Evolutionary conservation across 2,888 invertebrate species (phyloP).

Genomic region (Magallana nippona): DNA sequence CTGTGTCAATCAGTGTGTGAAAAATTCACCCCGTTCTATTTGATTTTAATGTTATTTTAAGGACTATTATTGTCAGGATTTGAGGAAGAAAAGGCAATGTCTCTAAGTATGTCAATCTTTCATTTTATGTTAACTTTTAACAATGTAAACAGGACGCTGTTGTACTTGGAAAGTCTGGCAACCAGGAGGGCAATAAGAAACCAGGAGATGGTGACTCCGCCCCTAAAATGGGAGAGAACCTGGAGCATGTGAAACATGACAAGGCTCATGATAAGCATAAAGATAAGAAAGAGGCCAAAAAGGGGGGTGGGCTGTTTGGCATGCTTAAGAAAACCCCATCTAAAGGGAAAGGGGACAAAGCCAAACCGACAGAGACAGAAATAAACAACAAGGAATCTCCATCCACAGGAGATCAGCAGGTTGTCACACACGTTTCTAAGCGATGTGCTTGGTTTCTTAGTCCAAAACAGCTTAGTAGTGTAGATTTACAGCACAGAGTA

Average conservation of each 20-base stretch:
- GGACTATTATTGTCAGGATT: not conserved
- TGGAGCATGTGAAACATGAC: slow-evolving; percentile 36
- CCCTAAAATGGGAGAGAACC: not conserved
- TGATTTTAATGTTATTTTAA: not conserved
- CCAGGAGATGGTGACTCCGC: not conserved
- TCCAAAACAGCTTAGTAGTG: not conserved
- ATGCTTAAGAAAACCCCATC: slow-evolving; percentile 42
- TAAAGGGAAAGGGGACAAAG: slow-evolving; percentile 42
- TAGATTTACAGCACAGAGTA: slow-evolving; percentile 12
- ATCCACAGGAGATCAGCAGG: not conserved
- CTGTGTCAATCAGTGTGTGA: not conserved
- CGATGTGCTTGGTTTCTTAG: slow-evolving; percentile 23
- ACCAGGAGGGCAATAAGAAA: not conserved
- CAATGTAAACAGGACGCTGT: slow-evolving; percentile 21
- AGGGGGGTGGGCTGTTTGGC: slow-evolving; percentile 46
- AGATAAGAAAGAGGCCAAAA: slow-evolving; percentile 45
- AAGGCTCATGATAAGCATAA: slow-evolving; percentile 38
- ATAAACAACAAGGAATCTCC: not conserved
- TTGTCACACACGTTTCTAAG: slow-evolving; percentile 1
- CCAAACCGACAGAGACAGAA: slow-evolving; percentile 27
- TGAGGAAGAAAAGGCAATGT: not conserved
- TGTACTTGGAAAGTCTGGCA: slow-evolving; percentile 18
- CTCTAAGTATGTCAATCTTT: not conserved
- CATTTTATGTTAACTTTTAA: not conserved
- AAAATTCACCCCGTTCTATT: not conserved